Evolutionary conservation across 2,113 vertebrate species (phyloP).

Genomic region (Globicephala melas): DNA sequence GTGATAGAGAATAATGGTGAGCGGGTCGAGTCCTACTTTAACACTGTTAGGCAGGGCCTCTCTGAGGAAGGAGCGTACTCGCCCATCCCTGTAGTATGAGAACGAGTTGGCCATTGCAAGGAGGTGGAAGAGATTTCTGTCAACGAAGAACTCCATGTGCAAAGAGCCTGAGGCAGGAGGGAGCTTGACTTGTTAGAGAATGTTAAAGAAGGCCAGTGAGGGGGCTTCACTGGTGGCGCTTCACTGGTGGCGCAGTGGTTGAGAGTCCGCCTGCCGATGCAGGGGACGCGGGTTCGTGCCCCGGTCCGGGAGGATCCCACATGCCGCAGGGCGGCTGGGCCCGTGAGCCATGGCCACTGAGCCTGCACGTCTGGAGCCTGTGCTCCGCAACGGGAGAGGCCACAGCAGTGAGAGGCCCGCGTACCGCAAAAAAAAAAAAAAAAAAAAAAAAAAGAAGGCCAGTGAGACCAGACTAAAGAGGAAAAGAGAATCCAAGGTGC

Average conservation of each 20-base stretch:
- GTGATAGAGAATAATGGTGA: neutral
- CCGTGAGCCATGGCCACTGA: too few species aligned
- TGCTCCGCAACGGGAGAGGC: too few species aligned
- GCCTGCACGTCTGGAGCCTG: too few species aligned
- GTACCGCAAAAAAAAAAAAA: too few species aligned
- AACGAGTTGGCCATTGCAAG: neutral
- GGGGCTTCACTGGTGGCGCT: too few species aligned
- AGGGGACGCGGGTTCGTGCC: too few species aligned
- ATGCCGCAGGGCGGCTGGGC: too few species aligned
- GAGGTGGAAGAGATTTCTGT: neutral
- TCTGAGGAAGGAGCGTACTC: neutral
- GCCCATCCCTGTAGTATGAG: neutral
- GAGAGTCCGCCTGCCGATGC: too few species aligned
- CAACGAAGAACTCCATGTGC: neutral
- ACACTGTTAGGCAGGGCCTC: neutral
- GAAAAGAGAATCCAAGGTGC: neutral
- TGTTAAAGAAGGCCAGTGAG: neutral
- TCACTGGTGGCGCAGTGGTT: too few species aligned
- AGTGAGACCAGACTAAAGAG: neutral
- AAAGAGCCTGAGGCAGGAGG: neutral
- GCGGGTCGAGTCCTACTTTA: neutral
- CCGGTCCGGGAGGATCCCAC: too few species aligned
- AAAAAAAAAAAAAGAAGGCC: neutral
- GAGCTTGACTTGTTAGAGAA: rapidly evolving
- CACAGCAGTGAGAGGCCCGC: too few species aligned